Conservation (phyloP, 2,888 invertebrate species). For the Sinopyrophorus schimmeli region DNA sequence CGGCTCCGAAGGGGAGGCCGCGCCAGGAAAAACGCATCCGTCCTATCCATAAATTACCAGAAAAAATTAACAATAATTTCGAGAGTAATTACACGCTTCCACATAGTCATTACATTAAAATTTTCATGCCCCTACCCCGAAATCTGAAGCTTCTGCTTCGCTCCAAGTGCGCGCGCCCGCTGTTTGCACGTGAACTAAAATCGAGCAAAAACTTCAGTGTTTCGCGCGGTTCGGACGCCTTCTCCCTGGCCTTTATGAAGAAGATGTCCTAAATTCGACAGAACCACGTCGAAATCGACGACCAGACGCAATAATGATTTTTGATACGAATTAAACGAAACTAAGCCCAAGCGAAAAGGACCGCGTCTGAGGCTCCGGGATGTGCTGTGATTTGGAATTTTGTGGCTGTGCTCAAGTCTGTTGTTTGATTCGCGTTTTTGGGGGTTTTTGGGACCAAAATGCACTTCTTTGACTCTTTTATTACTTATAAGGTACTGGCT, state of each 20-base stretch:
- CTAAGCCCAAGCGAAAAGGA: too few species aligned
- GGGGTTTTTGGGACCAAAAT: constrained; percentile 26
- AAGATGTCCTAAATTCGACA: constrained; percentile 20
- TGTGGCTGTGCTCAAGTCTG: constrained; percentile 24
- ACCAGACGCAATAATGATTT: too few species aligned
- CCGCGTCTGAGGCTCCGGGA: constrained; percentile 10
- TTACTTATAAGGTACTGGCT: constrained; percentile 27
- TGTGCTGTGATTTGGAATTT: constrained; percentile 27
- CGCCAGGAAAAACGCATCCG: too few species aligned
- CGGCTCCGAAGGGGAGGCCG: too few species aligned
- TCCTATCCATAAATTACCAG: too few species aligned
- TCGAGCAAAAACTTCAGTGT: constrained; percentile 32
- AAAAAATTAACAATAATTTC: not conserved
- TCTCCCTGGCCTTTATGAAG: constrained; percentile 29
- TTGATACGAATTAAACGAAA: too few species aligned
- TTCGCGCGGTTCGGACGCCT: constrained; percentile 33
- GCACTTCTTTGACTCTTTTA: constrained; percentile 27
- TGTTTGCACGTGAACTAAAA: constrained; percentile 33
- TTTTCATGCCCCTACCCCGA: constrained; percentile 28
- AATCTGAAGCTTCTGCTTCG: constrained; percentile 24
- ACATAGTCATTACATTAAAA: constrained; percentile 17
- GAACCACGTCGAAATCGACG: too few species aligned
- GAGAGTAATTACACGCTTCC: constrained; percentile 7
- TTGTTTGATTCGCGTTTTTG: constrained; percentile 19
- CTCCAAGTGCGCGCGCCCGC: constrained; percentile 30